Conservation (phyloP, 2,888 invertebrate species). For the Scaptodrosophila latifasciaeformis region DNA sequence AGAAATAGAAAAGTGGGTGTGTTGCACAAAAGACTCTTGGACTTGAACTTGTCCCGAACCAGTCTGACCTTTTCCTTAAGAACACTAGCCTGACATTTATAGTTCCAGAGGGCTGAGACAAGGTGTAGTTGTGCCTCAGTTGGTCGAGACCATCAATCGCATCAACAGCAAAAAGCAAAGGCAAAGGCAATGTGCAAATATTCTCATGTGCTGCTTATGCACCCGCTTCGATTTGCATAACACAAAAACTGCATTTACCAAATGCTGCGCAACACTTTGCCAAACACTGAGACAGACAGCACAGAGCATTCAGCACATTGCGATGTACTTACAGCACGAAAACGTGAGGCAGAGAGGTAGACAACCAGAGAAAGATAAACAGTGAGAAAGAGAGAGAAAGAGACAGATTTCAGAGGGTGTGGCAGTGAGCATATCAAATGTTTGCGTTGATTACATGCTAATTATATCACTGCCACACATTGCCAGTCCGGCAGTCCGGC, state of each 20-base stretch:
- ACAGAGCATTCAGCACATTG: too few species aligned
- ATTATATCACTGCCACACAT: constrained; percentile 47
- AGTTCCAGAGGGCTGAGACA: background rate
- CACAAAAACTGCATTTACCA: constrained; percentile 49
- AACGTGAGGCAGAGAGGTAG: too few species aligned
- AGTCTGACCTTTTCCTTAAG: too few species aligned
- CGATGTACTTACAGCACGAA: too few species aligned
- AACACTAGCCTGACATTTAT: too few species aligned
- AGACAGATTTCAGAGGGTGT: too few species aligned
- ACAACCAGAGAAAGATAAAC: too few species aligned
- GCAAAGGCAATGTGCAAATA: too few species aligned
- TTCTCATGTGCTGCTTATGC: constrained; percentile 50
- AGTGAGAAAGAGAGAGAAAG: too few species aligned
- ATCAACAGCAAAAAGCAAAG: too few species aligned
- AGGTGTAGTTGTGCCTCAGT: background rate
- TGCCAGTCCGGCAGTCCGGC: constrained; percentile 9
- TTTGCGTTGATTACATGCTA: constrained; percentile 42
- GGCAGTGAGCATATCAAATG: constrained; percentile 23
- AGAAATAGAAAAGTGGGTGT: background rate
- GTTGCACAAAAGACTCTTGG: too few species aligned
- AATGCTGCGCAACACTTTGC: constrained; percentile 23
- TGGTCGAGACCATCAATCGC: too few species aligned
- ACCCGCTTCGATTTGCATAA: constrained; percentile 57
- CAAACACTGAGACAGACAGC: constrained; percentile 22
- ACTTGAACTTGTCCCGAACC: constrained; percentile 29